Evolutionary conservation across 2,113 vertebrate genomes (phyloP).

Genomic region (Harpagus bidentatus): DNA sequence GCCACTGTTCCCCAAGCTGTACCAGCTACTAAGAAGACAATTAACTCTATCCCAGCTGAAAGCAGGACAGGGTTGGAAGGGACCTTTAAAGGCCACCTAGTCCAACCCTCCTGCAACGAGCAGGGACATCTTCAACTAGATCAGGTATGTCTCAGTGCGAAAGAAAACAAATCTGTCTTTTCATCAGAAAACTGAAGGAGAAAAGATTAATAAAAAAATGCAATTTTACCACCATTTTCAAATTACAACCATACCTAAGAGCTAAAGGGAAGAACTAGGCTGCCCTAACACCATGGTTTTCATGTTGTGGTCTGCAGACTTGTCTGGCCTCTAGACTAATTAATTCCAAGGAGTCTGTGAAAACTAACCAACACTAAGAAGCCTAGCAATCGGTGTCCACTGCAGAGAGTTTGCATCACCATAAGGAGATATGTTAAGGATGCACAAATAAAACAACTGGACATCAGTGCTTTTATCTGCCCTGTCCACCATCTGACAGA

Average conservation of each 20-base stretch:
- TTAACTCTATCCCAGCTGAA: no score
- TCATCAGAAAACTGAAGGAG: neutral
- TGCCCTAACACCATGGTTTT: neutral
- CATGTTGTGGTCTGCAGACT: neutral
- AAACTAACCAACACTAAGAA: neutral
- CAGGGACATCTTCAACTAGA: neutral
- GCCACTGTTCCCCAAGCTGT: no score
- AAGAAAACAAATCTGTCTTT: neutral
- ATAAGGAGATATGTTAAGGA: neutral
- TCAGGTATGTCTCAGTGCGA: neutral
- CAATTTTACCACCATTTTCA: neutral
- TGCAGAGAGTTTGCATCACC: neutral
- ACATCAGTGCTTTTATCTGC: neutral
- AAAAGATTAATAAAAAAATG: neutral
- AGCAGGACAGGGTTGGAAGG: neutral
- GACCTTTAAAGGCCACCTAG: neutral
- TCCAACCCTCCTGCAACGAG: neutral
- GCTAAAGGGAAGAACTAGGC: neutral
- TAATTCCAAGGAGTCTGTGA: neutral
- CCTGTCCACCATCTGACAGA: neutral
- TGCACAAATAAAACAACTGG: neutral
- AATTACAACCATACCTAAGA: neutral
- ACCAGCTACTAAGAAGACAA: no score
- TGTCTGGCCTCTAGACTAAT: neutral
- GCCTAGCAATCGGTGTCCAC: neutral